Evolutionary conservation across 2,113 vertebrate species (phyloP).

Genomic region (Pungitius pungitius): DNA sequence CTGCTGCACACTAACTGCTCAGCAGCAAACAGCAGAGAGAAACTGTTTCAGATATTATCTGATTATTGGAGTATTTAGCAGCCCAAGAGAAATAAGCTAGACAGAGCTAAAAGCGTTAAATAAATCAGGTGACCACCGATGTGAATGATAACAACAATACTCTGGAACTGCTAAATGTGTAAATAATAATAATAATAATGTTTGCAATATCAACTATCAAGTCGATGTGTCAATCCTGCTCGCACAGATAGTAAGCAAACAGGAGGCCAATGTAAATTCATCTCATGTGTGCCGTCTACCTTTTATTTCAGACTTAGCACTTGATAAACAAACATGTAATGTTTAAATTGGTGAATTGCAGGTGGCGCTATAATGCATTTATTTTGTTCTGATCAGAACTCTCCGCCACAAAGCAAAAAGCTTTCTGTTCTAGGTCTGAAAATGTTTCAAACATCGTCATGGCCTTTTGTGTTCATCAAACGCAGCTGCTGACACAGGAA

Average conservation of each 20-base stretch:
- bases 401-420: background rate
- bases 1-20: background rate
- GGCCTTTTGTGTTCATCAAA: constrained; percentile 9
- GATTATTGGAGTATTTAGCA: background rate
- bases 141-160: background rate
- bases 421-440: background rate
- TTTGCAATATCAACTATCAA: background rate
- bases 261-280: background rate
- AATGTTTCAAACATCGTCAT: background rate
- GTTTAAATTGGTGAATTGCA: background rate
- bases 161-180: background rate
- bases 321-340: background rate
- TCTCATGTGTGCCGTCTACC: background rate
- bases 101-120: background rate
- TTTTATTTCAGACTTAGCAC: background rate
- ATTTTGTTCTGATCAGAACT: background rate
- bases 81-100: background rate
- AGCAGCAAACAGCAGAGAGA: background rate
- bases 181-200: background rate
- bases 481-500: constrained; percentile 28
- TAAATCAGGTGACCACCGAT: background rate
- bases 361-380: background rate
- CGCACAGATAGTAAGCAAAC: background rate
- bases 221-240: too few relatives aligned
- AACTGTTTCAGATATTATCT: background rate